These are phyloP conservation scores for Colletes gigas DNA, from an alignment of 1,140 invertebrate species.

Conservation along the genomic window DNA sequence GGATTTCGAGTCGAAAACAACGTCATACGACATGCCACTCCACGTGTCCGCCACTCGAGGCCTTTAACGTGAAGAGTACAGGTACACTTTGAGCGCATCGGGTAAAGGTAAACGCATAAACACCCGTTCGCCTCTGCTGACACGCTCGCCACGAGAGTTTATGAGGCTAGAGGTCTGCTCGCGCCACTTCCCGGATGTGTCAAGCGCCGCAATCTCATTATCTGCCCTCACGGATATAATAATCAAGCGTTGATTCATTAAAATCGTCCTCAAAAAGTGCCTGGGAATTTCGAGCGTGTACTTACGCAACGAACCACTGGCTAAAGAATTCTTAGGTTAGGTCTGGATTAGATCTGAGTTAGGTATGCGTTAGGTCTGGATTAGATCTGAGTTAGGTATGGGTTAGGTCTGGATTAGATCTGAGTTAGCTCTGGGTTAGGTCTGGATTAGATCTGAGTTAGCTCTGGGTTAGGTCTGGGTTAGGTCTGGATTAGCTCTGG, in stretches of 20 bases:
- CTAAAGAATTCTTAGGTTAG: conserved; percentile 30
- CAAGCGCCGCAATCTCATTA: conserved; percentile 57
- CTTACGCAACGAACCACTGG: conserved; percentile 39
- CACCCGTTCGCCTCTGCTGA: neutral
- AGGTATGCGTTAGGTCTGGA: no score
- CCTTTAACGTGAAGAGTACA: conserved; percentile 10
- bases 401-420: no score
- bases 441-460: no score
- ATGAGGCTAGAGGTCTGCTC: neutral
- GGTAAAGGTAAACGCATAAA: conserved; percentile 23
- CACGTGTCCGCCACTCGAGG: neutral
- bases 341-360: no score
- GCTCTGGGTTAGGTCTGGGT: no score
- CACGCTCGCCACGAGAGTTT: neutral
- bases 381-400: no score
- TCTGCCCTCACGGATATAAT: conserved; percentile 15
- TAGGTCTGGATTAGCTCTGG: no score
- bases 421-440: no score
- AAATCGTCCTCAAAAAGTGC: conserved; percentile 46
- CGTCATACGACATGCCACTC: neutral
- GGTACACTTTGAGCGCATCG: no score
- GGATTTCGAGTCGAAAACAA: conserved; percentile 31
- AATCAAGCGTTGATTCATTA: conserved; percentile 64
- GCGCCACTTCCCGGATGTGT: conserved; percentile 15
- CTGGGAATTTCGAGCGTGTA: neutral